These are phyloP conservation scores for Itoplectis maculator DNA, from an alignment of 2,888 invertebrate genomes.

Conservation along the genomic window DNA sequence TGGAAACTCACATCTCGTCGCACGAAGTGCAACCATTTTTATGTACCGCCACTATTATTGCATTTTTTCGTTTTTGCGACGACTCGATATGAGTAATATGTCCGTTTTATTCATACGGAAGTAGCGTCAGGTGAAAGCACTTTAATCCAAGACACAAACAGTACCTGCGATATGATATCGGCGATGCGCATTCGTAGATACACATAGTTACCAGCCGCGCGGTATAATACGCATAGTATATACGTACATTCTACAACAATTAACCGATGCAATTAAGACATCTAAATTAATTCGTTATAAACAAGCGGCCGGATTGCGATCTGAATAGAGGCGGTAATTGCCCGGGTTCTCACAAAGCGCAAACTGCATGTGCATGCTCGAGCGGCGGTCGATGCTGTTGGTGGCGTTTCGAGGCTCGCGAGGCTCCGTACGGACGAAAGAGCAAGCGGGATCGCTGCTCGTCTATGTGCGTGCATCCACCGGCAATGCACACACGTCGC, in stretches of 20 bases:
- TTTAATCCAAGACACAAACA: conserved; percentile 34
- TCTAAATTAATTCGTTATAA: conserved; percentile 83
- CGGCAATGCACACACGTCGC: conserved; percentile 38
- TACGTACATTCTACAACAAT: conserved; percentile 76
- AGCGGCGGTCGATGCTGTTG: conserved; percentile 49
- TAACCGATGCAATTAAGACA: conserved; percentile 84
- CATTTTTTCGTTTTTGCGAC: background rate
- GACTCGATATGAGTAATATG: conserved; percentile 14
- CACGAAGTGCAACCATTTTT: no score
- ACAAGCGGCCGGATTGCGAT: conserved; percentile 75
- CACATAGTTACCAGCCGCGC: conserved; percentile 34
- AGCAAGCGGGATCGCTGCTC: conserved; percentile 18
- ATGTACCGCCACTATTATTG: background rate
- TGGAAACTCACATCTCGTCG: no score
- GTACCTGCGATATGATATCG: conserved; percentile 33
- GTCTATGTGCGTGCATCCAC: conserved; percentile 33
- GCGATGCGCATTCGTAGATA: conserved; percentile 39
- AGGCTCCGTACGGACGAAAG: conserved; percentile 52
- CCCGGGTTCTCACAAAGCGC: conserved; percentile 82
- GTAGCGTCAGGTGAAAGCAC: conserved; percentile 61
- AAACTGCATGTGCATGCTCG: conserved; percentile 56
- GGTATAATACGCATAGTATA: conserved; percentile 10
- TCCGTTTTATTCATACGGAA: conserved; percentile 59
- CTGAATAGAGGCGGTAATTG: conserved; percentile 81
- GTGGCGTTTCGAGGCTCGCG: conserved; percentile 39